A percentile compares a stretch with the other conserved stretches of the same genome.
Conservation (phyloP, 2,113 vertebrate genomes). For the Amia ocellicauda region DNA sequence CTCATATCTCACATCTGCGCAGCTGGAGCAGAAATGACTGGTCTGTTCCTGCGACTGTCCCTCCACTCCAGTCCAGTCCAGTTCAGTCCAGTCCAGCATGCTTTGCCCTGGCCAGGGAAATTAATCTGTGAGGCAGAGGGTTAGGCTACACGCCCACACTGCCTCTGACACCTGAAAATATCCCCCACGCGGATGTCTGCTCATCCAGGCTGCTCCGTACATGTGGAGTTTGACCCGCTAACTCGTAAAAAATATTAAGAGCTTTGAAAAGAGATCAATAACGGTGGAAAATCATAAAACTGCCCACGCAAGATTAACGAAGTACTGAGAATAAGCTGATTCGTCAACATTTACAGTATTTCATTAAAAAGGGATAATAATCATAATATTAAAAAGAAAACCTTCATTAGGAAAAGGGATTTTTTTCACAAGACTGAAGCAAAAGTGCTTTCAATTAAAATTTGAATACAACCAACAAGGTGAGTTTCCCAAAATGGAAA, state of each 20-base stretch:
- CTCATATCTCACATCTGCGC: too few relatives aligned
- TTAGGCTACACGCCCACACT: too few relatives aligned
- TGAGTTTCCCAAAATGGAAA: not conserved
- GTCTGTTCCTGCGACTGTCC: too few relatives aligned
- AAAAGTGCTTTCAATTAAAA: not conserved
- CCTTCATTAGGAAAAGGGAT: slow-evolving; percentile 29
- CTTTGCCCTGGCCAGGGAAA: too few relatives aligned
- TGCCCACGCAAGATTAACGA: slow-evolving; percentile 21
- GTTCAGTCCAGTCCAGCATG: too few relatives aligned
- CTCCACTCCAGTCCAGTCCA: too few relatives aligned
- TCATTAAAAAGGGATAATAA: slow-evolving; percentile 18
- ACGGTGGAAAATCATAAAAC: slow-evolving; percentile 27
- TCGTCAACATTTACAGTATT: slow-evolving; percentile 25
- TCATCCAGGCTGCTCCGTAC: not conserved
- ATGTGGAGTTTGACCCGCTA: not conserved
- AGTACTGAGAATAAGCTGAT: slow-evolving; percentile 25
- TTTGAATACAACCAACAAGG: not conserved
- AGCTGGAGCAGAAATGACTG: too few relatives aligned
- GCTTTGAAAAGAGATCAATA: slow-evolving; percentile 25
- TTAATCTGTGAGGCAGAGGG: too few relatives aligned
- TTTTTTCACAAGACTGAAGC: slow-evolving; percentile 6
- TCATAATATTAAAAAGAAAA: too few relatives aligned
- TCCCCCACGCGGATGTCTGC: too few relatives aligned
- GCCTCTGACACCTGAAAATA: too few relatives aligned
- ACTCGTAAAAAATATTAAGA: slow-evolving; percentile 14